A percentile compares a stretch with the other conserved stretches of the same genome.
Conservation (phyloP, 2,888 invertebrate genomes). For the Beris chalybata region DNA sequence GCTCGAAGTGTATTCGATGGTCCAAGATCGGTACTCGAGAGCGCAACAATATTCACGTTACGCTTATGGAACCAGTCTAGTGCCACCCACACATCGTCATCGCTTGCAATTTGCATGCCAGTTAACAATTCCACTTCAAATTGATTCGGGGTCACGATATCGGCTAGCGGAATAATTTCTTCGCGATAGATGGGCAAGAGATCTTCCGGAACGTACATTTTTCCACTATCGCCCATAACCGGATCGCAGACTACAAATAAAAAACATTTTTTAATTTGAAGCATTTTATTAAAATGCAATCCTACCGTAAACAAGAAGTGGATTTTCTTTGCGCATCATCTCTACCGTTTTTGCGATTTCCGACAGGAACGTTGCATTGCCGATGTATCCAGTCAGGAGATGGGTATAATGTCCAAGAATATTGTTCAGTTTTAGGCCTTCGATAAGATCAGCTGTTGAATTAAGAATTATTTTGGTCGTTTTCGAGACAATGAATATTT, state of each 20-base stretch:
- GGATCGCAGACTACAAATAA: slow-evolving; percentile 90
- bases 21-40: slow-evolving; percentile 83
- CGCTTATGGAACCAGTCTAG: slow-evolving; percentile 76
- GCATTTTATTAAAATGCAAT: neutral
- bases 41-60: slow-evolving; percentile 81
- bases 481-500: neutral
- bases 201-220: slow-evolving; percentile 91
- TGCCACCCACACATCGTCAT: slow-evolving; percentile 73
- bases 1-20: slow-evolving; percentile 64
- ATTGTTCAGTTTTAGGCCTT: slow-evolving; percentile 79
- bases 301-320: slow-evolving; percentile 81
- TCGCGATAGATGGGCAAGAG: slow-evolving; percentile 86
- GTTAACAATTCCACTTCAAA: slow-evolving; percentile 90
- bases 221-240: slow-evolving; percentile 95
- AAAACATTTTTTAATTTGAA: neutral
- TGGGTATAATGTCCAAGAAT: slow-evolving; percentile 78
- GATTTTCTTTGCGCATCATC: slow-evolving; percentile 76
- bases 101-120: slow-evolving; percentile 68
- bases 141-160: slow-evolving; percentile 95
- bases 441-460: slow-evolving; percentile 67
- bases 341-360: slow-evolving; percentile 76
- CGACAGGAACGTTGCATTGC: slow-evolving; percentile 80
- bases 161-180: slow-evolving; percentile 83
- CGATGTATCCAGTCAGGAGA: slow-evolving; percentile 92
- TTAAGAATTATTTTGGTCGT: slow-evolving; percentile 4